Percentiles rank a stretch among this genome's conserved stretches.
phyloP scores from a whole-genome alignment of 2,797 vertebrate species.

The Eospalax fontanierii region DNA sequence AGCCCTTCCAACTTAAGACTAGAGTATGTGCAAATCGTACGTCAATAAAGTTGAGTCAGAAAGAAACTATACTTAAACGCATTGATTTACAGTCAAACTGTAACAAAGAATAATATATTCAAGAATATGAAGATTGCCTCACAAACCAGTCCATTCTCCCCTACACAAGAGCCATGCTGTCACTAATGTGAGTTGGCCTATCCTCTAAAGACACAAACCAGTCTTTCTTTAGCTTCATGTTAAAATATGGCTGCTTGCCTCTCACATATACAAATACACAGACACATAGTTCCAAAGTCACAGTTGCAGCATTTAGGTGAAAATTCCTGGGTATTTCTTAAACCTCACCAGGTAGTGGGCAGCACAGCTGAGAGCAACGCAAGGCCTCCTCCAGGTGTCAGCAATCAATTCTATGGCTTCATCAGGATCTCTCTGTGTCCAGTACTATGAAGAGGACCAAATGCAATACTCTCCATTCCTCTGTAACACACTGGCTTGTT shows the following conservation, averaged over 20 bases:
- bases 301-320: not conserved
- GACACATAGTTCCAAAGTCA: not conserved
- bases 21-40: not conserved
- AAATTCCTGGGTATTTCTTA: not conserved
- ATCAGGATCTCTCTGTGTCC: accelerated
- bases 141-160: not conserved
- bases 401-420: not conserved
- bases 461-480: not conserved
- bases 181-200: not conserved
- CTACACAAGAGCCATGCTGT: not conserved
- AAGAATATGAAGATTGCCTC: not conserved
- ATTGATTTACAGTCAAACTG: not conserved
- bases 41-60: slow-evolving; percentile 1
- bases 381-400: not conserved
- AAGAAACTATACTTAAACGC: not conserved
- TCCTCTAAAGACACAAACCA: not conserved
- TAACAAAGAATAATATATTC: not conserved
- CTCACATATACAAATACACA: not conserved
- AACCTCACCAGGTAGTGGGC: not conserved
- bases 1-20: not conserved
- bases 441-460: not conserved
- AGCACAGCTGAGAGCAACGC: not conserved
- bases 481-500: not conserved
- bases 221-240: not conserved
- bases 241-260: not conserved